phyloP scores from a whole-genome alignment of 2,797 vertebrate genomes.

The Enteromius thamalakanensis region DNA sequence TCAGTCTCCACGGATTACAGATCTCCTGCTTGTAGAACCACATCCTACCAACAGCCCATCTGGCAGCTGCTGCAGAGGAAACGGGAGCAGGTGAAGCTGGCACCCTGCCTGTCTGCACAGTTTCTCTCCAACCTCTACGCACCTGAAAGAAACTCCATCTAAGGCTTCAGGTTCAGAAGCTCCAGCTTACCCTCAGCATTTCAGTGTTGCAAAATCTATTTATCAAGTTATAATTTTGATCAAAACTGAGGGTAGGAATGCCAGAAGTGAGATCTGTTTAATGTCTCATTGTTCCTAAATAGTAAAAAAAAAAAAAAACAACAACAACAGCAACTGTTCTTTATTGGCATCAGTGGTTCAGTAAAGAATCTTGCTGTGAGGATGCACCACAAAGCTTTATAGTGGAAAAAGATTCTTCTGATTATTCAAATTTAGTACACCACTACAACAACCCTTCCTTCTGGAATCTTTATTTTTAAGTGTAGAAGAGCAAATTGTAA shows the following conservation, averaged over 20 bases:
- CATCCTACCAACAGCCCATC: constrained; percentile 39
- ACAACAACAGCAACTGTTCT: not conserved
- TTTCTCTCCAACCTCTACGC: constrained; percentile 24
- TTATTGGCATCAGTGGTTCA: not conserved
- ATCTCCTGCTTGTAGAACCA: constrained; percentile 50
- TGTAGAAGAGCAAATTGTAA: not conserved
- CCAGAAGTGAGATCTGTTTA: not conserved
- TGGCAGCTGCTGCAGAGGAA: constrained; percentile 47
- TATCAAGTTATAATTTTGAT: not conserved
- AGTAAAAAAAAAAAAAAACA: not conserved
- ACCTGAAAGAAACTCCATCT: constrained; percentile 47
- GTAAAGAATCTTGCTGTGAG: not conserved
- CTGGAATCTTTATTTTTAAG: not conserved
- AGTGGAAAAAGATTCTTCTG: not conserved
- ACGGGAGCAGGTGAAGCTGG: constrained; percentile 43
- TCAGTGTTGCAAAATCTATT: not conserved
- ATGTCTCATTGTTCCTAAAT: not conserved
- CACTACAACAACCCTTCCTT: not conserved
- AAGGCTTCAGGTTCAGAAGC: constrained; percentile 25
- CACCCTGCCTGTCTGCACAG: constrained; percentile 36
- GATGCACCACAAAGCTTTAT: not conserved
- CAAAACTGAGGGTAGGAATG: not conserved
- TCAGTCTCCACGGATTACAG: constrained; percentile 47
- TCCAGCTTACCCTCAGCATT: not conserved
- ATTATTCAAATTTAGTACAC: not conserved